phyloP scores from a whole-genome alignment of 2,888 invertebrate species.

The Oegoconia quadripuncta region DNA sequence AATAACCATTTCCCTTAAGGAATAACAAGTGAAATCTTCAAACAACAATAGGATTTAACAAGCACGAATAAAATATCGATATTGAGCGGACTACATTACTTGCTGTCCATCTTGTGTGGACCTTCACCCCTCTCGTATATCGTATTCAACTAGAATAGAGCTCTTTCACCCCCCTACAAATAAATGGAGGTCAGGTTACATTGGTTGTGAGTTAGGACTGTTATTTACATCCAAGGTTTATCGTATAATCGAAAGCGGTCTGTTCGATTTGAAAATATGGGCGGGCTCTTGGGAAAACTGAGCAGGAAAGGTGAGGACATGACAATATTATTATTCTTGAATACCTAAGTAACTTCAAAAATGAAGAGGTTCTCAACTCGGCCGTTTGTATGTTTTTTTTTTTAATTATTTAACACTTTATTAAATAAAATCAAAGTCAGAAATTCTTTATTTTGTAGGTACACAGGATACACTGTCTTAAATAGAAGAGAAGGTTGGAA shows the following conservation, averaged over 20 bases:
- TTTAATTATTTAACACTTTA: no score
- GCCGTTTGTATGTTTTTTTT: no score
- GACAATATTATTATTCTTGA: slow-evolving; percentile 28
- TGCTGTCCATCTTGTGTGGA: slow-evolving; percentile 26
- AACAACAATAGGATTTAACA: slow-evolving; percentile 64
- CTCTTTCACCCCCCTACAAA: slow-evolving; percentile 9
- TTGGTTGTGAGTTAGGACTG: slow-evolving; percentile 37
- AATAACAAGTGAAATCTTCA: slow-evolving; percentile 50
- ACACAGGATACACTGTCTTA: no score
- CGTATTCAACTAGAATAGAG: slow-evolving; percentile 9
- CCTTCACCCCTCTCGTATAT: slow-evolving; percentile 17
- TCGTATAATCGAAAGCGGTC: slow-evolving; percentile 58
- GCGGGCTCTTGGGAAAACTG: slow-evolving; percentile 57
- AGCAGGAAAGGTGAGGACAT: slow-evolving; percentile 24
- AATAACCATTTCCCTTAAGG: slow-evolving; percentile 35
- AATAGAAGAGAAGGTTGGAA: no score
- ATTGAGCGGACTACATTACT: slow-evolving; percentile 45
- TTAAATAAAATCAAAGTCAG: no score
- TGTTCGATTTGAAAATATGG: slow-evolving; percentile 68
- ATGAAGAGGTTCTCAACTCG: no score
- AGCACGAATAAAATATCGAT: slow-evolving; percentile 69
- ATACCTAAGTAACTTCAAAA: slow-evolving; percentile 8
- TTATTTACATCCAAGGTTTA: slow-evolving; percentile 60
- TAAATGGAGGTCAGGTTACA: slow-evolving; percentile 24
- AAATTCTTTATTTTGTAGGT: no score